Evolutionary conservation across 2,888 invertebrate genomes (phyloP).

Genomic region (Cloeon dipterum): DNA sequence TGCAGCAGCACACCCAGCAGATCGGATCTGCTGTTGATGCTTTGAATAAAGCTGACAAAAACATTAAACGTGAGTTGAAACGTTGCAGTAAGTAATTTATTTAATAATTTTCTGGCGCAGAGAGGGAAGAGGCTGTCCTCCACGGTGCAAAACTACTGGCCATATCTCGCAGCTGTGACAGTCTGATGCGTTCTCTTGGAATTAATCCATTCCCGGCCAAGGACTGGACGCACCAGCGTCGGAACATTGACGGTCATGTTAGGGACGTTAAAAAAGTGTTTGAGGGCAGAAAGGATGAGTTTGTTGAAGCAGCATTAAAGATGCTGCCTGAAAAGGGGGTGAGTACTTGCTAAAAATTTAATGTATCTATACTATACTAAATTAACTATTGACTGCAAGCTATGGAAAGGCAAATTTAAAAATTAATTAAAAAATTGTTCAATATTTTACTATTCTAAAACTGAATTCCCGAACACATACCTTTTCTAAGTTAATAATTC

Average conservation of each 20-base stretch:
- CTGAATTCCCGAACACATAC: too few relatives aligned
- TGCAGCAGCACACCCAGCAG: not conserved
- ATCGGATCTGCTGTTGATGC: not conserved
- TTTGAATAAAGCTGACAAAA: not conserved
- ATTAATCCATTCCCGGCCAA: constrained; percentile 21
- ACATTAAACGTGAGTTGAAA: not conserved
- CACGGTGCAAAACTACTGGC: not conserved
- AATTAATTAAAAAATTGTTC: too few relatives aligned
- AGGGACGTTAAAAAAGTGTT: constrained; percentile 42
- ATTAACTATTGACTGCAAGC: too few relatives aligned
- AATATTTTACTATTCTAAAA: too few relatives aligned
- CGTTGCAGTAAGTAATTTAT: too few relatives aligned
- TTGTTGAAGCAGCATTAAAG: constrained; percentile 53
- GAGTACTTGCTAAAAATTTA: not conserved
- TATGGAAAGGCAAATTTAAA: too few relatives aligned
- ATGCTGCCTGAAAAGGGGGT: constrained; percentile 45
- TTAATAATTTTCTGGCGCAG: too few relatives aligned
- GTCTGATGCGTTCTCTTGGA: not conserved
- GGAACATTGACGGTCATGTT: constrained; percentile 42
- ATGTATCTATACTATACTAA: too few relatives aligned
- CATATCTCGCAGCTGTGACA: constrained; percentile 1
- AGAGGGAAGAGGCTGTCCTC: not conserved
- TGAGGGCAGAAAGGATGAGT: constrained; percentile 33
- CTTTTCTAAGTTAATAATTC: too few relatives aligned
- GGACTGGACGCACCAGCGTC: constrained; percentile 28